Conservation (phyloP, 2,888 invertebrate species). For the Eupithecia tripunctaria region DNA sequence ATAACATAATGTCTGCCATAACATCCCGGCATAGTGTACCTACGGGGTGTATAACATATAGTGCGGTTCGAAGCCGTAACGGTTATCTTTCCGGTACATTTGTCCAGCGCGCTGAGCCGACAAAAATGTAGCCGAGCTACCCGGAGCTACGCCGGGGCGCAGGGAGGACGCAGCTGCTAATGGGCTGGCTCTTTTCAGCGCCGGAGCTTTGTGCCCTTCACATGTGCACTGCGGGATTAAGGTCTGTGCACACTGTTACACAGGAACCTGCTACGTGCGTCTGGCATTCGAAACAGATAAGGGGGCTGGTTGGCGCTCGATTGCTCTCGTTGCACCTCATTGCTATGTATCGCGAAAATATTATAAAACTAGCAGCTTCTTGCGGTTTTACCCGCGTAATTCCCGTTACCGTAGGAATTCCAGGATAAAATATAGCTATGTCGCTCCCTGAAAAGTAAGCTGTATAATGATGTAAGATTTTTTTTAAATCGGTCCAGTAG, state of each 20-base stretch:
- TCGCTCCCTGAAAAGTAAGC: no score
- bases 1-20: slow-evolving; percentile 42
- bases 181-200: slow-evolving; percentile 22
- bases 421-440: no score
- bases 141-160: slow-evolving; percentile 16
- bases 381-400: no score
- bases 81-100: slow-evolving; percentile 69
- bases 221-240: not conserved
- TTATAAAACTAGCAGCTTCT: no score
- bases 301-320: no score
- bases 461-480: no score
- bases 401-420: no score
- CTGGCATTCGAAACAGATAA: not conserved
- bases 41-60: slow-evolving; percentile 48
- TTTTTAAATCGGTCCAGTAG: no score
- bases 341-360: no score
- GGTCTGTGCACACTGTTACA: not conserved
- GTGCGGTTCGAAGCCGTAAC: slow-evolving; percentile 46
- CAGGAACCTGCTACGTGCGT: not conserved
- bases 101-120: slow-evolving; percentile 60
- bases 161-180: slow-evolving; percentile 29
- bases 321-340: not conserved
- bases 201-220: not conserved
- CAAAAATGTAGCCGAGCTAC: slow-evolving; percentile 54
- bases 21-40: slow-evolving; percentile 25